Evolutionary conservation across 2,797 vertebrate species (phyloP), one percentile per base, ranked within the genome.

Genomic region (Schizopygopsis malacanthus): DNA sequence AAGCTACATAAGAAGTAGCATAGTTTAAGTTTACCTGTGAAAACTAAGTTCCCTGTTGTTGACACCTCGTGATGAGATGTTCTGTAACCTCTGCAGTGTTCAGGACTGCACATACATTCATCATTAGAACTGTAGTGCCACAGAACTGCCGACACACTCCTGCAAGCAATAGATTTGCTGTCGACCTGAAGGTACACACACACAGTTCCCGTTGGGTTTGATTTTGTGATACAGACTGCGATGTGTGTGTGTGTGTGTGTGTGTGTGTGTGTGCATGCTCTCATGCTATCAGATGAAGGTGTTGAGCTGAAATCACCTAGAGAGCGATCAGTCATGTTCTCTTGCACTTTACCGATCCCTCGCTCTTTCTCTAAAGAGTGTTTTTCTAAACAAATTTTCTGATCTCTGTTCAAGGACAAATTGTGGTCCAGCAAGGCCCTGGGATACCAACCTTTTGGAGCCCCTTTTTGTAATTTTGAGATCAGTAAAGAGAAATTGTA

Each of bases 161-260:
- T 69, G 50, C 65, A 25, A 76, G 70, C 86, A 47, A 76, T 84
- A 67, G 77, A 75, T 87, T 84, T 81, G 65, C 71, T 85, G 71
- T 87, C 72, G 4, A 63, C 56, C 56, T 81, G 18, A 80, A 41
- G 15, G 10, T 18, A 43, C 45, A 39, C 47, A n/a, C 77, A 67
- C 71, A 65, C 70, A 78, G 61, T 76, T 79, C 45, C 69, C 41
- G 18, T 71, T 73, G n/a, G 73, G 47, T 71, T 79, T 82, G 86
- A 73, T 92, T 89, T 89, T 92, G 61, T 81, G 83, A 77, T 59
- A 92, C 88, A 76, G 88, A 84, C 85, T 87, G 78, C 65, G 82
- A 43, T 45, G 43, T 45, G 43, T 45, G 43, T 11, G 43, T 45
- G 9, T 10, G 43, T 43, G 41, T 9, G 41, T 41, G 41, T 41